Conservation (phyloP, 2,797 vertebrate genomes). For the Moxostoma hubbsi region DNA sequence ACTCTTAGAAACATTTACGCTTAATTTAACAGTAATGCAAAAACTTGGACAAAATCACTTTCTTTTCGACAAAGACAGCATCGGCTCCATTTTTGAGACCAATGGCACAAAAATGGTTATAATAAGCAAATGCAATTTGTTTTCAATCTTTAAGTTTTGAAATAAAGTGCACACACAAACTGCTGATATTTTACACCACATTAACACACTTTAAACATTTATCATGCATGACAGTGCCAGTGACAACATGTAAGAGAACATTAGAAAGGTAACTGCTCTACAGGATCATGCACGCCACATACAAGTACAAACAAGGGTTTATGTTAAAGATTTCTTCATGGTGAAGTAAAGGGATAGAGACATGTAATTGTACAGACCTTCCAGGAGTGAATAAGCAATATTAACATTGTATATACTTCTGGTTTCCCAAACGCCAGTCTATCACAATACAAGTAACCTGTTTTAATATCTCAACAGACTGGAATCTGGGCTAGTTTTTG, state of each 20-base stretch:
- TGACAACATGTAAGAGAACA: slow-evolving; percentile 46
- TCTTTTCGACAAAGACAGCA: too few species aligned
- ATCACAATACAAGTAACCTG: slow-evolving; percentile 13
- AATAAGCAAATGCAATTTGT: slow-evolving; percentile 13
- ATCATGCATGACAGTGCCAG: slow-evolving; percentile 55
- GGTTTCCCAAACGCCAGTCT: slow-evolving; percentile 38
- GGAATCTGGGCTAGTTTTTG: slow-evolving; percentile 37
- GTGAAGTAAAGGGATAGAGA: slow-evolving; percentile 48
- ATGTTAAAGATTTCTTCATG: slow-evolving; percentile 15
- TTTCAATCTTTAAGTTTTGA: background rate
- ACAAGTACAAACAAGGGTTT: slow-evolving; percentile 33
- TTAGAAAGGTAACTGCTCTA: slow-evolving; percentile 44
- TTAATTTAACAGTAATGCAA: slow-evolving; percentile 24
- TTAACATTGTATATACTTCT: slow-evolving; percentile 45
- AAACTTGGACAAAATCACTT: background rate
- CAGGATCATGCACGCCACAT: slow-evolving; percentile 49
- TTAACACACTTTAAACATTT: slow-evolving; percentile 38
- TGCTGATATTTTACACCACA: slow-evolving; percentile 20
- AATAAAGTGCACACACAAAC: slow-evolving; percentile 34
- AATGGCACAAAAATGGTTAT: background rate
- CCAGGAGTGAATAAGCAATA: slow-evolving; percentile 45
- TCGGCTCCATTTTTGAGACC: background rate
- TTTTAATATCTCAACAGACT: slow-evolving; percentile 36
- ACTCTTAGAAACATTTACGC: background rate
- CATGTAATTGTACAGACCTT: slow-evolving; percentile 37